phyloP scores from a whole-genome alignment of 2,888 invertebrate genomes.

The Thymelicus sylvestris region DNA sequence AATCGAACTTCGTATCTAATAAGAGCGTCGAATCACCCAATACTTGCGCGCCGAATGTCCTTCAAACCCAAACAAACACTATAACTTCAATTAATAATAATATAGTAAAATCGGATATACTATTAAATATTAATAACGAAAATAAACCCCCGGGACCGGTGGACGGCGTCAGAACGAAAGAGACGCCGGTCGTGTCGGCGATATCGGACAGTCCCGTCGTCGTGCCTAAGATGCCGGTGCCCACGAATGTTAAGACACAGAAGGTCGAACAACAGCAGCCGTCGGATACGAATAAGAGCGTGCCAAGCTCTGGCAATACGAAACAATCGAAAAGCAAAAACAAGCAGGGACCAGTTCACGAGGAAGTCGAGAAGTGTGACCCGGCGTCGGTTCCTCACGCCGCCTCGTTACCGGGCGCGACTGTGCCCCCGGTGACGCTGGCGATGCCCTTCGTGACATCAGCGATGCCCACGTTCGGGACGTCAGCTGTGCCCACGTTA shows the following conservation, averaged over 20 bases:
- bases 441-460: constrained; percentile 31
- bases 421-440: constrained; percentile 40
- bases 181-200: constrained; percentile 89
- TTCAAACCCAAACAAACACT: constrained; percentile 71
- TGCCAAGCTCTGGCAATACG: constrained; percentile 58
- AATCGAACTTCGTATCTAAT: constrained; percentile 58
- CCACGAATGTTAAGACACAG: constrained; percentile 64
- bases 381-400: constrained; percentile 35
- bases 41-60: constrained; percentile 55
- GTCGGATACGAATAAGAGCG: constrained; percentile 64
- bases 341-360: constrained; percentile 67
- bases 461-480: constrained; percentile 40
- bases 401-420: constrained; percentile 38
- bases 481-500: constrained; percentile 43
- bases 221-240: constrained; percentile 82
- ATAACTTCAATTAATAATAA: constrained; percentile 76
- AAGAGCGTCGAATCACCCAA: constrained; percentile 63
- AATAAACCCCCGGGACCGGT: constrained; percentile 67
- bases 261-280: constrained; percentile 63
- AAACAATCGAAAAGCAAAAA: constrained; percentile 67
- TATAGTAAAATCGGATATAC: constrained; percentile 74
- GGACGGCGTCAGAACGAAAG: constrained; percentile 66
- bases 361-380: constrained; percentile 58
- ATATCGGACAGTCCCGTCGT: constrained; percentile 88
- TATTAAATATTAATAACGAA: constrained; percentile 68